Evolutionary conservation across 2,797 vertebrate species (phyloP), one percentile per base, ranked within the genome.

Genomic region (Australoheros facetus): DNA sequence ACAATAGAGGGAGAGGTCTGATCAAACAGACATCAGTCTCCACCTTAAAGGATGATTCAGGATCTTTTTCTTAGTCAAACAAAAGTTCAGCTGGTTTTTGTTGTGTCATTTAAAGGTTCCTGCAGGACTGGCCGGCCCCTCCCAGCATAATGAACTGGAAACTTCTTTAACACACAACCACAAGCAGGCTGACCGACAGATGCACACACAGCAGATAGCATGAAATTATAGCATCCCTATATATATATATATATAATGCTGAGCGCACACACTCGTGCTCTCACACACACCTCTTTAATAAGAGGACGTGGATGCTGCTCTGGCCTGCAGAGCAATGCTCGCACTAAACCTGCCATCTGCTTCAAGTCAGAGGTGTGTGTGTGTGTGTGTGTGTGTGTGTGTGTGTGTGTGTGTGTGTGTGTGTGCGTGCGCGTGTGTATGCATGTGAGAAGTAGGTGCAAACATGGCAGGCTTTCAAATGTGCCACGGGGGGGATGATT

Each of bases 281-380:
- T 28, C 5, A 3, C 5, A 59, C 48, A 54, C 48, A 54, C 70
- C 54, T 71, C 28, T 42, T 71, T 78, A 73, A 9, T 45, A 30
- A 57, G 55, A 73, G 51, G 78, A 77, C 37, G 30, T 5, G 28
- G 56, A 81, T 45, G 39, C 32, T 51, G 66, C 72, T 82, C 23
- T 17, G 80, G 45, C 71, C 84, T 79, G 73, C 75, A 75, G 84
- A 87, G 78, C n/a, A 1, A 1, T 30, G 72, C 74, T 32, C 76
- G 3, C 60, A 53, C 14, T 55, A 56, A 77, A 82, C 69, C 62
- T 57, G 73, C 90, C 87, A 90, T 90, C 91, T 92, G 90, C 69
- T 76, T 62, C 23, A 58, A 79, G 75, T 91, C 82, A 78, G 77
- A 66, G 13, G 80, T 69, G 64, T 64, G 69, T 75, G 48, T 78